phyloP scores from a whole-genome alignment of 2,888 invertebrate species.

The Cantharis rufa region DNA sequence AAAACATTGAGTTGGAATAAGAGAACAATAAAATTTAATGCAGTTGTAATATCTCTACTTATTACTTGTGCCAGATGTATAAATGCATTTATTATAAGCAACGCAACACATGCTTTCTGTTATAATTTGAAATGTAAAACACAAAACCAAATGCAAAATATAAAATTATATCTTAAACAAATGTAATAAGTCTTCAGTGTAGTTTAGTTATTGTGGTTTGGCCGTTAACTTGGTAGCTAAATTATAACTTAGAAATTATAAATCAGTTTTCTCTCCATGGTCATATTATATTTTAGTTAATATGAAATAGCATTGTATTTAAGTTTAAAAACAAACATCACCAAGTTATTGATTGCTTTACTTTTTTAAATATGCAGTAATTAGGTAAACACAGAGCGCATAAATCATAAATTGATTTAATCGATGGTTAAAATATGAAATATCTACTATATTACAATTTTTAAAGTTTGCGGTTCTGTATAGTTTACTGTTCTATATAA shows the following conservation, averaged over 20 bases:
- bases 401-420: too few species aligned
- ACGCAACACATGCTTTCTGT: neutral
- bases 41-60: neutral
- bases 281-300: neutral
- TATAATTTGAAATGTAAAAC: neutral
- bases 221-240: neutral
- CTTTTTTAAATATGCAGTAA: neutral
- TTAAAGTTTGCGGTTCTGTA: too few species aligned
- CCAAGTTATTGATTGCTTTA: neutral
- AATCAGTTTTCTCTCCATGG: neutral
- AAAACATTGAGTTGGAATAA: constrained; percentile 8
- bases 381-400: too few species aligned
- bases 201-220: neutral
- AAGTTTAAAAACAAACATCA: neutral
- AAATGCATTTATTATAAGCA: neutral
- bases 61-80: neutral
- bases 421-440: too few species aligned
- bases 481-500: too few species aligned
- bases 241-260: neutral
- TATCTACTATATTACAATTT: too few species aligned
- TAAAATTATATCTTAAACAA: neutral
- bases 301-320: neutral
- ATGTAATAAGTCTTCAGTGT: neutral
- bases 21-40: constrained; percentile 3
- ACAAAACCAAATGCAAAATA: neutral